Conservation (phyloP, 2,888 invertebrate genomes). For the Eristalis arbustorum region DNA sequence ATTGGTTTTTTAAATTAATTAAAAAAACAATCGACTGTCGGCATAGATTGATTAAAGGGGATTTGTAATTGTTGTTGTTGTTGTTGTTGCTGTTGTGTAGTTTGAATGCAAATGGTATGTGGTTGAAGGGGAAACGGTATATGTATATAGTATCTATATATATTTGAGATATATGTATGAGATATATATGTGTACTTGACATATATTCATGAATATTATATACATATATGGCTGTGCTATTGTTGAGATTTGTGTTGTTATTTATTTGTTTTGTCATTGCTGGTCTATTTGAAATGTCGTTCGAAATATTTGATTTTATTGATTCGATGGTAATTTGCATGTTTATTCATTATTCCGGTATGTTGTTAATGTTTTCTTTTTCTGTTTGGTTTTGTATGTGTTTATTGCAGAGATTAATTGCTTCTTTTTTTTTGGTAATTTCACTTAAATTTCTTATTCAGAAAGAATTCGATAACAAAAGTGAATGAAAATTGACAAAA, state of each 20-base stretch:
- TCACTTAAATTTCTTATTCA: neutral
- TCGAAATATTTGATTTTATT: slow-evolving; percentile 43
- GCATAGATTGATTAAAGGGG: slow-evolving; percentile 82
- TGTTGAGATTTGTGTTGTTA: slow-evolving; percentile 54
- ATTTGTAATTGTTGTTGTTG: slow-evolving; percentile 80
- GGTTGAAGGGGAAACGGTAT: slow-evolving; percentile 55
- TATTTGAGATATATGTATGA: slow-evolving; percentile 61
- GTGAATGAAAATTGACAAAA: neutral
- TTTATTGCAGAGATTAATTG: slow-evolving; percentile 58
- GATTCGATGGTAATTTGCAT: slow-evolving; percentile 62
- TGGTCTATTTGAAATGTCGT: slow-evolving; percentile 59
- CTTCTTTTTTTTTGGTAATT: neutral
- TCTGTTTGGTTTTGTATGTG: slow-evolving; percentile 55
- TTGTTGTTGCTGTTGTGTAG: slow-evolving; percentile 78
- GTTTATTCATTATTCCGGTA: slow-evolving; percentile 73
- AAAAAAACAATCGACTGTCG: slow-evolving; percentile 82
- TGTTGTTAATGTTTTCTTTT: slow-evolving; percentile 34
- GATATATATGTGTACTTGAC: slow-evolving; percentile 10
- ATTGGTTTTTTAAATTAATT: slow-evolving; percentile 66
- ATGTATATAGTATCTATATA: slow-evolving; percentile 58
- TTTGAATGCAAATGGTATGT: slow-evolving; percentile 48
- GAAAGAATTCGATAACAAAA: neutral
- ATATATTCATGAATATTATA: slow-evolving; percentile 41
- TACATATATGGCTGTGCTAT: slow-evolving; percentile 66
- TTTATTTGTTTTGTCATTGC: slow-evolving; percentile 49